These are phyloP conservation scores for Campodea augens DNA, from an alignment of 1,140 invertebrate genomes.

Conservation along the genomic window DNA sequence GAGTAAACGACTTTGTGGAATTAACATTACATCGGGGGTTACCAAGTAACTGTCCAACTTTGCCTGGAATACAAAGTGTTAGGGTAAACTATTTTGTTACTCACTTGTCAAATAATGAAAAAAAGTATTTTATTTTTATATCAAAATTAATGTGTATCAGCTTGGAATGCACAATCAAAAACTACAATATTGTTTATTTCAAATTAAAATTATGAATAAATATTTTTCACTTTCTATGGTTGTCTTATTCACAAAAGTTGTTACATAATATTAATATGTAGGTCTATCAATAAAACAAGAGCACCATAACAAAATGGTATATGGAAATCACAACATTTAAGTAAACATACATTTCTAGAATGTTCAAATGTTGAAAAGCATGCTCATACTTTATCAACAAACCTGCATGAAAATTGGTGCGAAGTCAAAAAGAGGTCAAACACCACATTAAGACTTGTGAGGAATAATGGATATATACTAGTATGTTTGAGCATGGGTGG, in stretches of 20 bases:
- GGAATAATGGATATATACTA: too few species aligned
- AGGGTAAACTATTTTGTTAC: background rate
- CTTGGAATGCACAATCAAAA: background rate
- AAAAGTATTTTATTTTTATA: background rate
- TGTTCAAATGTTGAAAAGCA: too few species aligned
- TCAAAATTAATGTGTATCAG: background rate
- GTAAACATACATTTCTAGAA: too few species aligned
- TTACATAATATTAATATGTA: too few species aligned
- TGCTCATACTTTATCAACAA: too few species aligned
- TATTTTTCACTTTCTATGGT: background rate
- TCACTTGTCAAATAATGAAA: background rate
- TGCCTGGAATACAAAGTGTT: constrained; percentile 26
- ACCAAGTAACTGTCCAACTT: constrained; percentile 57
- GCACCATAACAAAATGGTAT: too few species aligned
- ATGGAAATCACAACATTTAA: too few species aligned
- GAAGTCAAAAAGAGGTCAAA: too few species aligned
- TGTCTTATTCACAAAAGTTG: background rate
- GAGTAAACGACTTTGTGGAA: constrained; percentile 70
- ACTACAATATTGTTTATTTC: background rate
- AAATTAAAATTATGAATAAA: background rate
- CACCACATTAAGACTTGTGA: too few species aligned
- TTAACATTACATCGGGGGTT: constrained; percentile 55
- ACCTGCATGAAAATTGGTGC: too few species aligned
- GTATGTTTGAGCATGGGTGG: too few species aligned
- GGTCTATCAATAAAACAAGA: too few species aligned